These are phyloP conservation scores for Nebria brevicollis DNA, from an alignment of 2,888 invertebrate genomes.

Conservation along the genomic window DNA sequence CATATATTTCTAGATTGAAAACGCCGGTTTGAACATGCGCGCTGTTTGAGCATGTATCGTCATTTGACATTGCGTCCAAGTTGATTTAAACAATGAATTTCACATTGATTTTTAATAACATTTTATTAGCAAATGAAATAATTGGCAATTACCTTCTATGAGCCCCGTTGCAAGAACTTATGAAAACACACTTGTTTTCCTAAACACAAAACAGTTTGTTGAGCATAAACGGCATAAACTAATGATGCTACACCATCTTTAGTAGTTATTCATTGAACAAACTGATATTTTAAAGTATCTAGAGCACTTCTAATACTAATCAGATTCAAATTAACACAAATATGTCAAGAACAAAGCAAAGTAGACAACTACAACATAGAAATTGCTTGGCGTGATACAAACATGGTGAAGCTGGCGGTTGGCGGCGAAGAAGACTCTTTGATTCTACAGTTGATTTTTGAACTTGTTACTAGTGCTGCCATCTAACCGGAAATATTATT, in stretches of 20 bases:
- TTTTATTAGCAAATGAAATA: neutral
- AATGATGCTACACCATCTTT: neutral
- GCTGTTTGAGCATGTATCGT: neutral
- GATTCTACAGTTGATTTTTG: neutral
- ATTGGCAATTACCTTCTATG: neutral
- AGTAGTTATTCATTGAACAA: neutral
- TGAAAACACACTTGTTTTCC: neutral
- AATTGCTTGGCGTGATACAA: neutral
- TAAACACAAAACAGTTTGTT: neutral
- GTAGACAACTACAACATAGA: neutral
- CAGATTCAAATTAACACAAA: neutral
- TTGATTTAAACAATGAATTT: neutral
- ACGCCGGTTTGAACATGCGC: constrained; percentile 19
- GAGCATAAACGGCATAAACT: neutral
- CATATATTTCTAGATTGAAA: neutral
- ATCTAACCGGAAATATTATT: neutral
- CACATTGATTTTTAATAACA: neutral
- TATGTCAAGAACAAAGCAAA: neutral
- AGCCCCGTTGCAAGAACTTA: neutral
- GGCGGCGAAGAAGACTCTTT: neutral
- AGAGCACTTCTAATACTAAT: no score
- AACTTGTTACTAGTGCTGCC: neutral
- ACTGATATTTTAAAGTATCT: neutral
- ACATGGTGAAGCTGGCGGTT: neutral
- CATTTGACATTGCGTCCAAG: neutral